Conservation (phyloP, 2,797 vertebrate species). For the Bryconaethiops microstoma region DNA sequence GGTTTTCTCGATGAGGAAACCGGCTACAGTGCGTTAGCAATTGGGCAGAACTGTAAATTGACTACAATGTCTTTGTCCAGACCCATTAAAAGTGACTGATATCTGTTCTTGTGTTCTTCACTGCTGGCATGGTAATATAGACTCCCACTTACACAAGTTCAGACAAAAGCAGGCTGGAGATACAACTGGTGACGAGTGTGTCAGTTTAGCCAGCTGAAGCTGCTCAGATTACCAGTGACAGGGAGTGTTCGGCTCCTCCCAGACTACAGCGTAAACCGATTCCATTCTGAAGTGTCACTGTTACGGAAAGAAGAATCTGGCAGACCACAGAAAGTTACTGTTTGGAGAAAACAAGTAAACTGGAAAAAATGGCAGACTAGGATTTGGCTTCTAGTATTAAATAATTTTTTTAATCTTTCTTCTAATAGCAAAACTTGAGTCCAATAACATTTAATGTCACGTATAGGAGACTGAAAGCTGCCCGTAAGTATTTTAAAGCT, state of each 20-base stretch:
- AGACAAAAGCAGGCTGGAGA: constrained; percentile 19
- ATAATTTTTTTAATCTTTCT: neutral
- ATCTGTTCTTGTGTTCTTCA: neutral
- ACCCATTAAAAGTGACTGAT: neutral
- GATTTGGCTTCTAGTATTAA: neutral
- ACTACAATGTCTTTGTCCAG: neutral
- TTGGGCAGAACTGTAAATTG: neutral
- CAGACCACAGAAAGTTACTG: neutral
- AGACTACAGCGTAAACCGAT: neutral
- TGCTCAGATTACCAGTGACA: constrained; percentile 29
- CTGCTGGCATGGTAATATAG: constrained; percentile 26
- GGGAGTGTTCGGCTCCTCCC: constrained; percentile 3
- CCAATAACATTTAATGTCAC: too few relatives aligned
- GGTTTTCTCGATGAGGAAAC: too few relatives aligned
- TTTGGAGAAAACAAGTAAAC: neutral
- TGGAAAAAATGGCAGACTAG: neutral
- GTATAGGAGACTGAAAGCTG: too few relatives aligned
- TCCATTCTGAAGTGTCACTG: neutral
- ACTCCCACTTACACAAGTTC: constrained; percentile 43
- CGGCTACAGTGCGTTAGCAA: too few relatives aligned
- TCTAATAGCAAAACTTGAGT: too few relatives aligned
- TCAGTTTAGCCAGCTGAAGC: constrained; percentile 35
- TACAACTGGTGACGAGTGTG: constrained; percentile 33
- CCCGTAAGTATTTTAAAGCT: too few relatives aligned
- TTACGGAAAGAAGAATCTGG: neutral